phyloP scores from a whole-genome alignment of 2,888 invertebrate genomes.

The Ophion slaviceki region DNA sequence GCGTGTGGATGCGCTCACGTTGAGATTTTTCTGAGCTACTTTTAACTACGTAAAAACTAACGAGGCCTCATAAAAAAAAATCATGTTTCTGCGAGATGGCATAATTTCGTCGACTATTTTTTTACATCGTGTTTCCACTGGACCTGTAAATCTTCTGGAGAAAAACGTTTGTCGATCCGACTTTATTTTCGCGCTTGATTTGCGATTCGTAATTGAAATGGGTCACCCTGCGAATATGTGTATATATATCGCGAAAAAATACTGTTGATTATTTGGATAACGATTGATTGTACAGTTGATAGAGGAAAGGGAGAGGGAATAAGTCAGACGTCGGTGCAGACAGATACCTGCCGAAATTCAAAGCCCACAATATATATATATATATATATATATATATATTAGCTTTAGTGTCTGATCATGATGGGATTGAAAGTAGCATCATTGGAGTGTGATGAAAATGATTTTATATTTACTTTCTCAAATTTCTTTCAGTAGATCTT shows the following conservation, averaged over 20 bases:
- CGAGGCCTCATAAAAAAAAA: background rate
- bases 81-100: background rate
- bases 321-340: slow-evolving; percentile 63
- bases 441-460: too few species aligned
- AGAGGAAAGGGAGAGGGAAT: slow-evolving; percentile 28
- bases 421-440: too few species aligned
- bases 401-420: slow-evolving; percentile 48
- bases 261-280: slow-evolving; percentile 70
- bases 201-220: background rate
- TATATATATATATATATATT: slow-evolving; percentile 49
- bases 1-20: too few species aligned
- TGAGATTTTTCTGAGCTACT: too few species aligned
- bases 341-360: slow-evolving; percentile 39
- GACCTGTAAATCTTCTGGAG: background rate
- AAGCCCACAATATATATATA: slow-evolving; percentile 50
- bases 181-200: too few species aligned
- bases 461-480: too few species aligned
- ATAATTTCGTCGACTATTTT: background rate
- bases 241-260: slow-evolving; percentile 40
- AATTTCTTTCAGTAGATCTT: too few species aligned
- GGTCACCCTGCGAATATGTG: background rate
- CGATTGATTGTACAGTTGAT: slow-evolving; percentile 66
- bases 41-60: too few species aligned
- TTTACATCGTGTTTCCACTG: background rate
- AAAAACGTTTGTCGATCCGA: background rate